phyloP scores from a whole-genome alignment of 2,888 invertebrate genomes.

The Apocheima hispidaria region DNA sequence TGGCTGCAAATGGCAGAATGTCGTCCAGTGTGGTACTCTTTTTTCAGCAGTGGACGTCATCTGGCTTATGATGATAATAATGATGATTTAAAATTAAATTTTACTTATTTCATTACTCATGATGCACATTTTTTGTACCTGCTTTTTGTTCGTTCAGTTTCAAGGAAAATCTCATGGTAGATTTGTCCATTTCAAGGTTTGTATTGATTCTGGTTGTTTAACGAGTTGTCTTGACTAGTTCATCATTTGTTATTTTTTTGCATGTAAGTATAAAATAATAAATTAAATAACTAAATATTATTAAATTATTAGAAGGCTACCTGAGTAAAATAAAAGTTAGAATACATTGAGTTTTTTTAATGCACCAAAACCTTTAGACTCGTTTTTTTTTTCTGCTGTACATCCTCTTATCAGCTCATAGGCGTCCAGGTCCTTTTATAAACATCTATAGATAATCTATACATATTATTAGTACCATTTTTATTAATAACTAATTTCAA shows the following conservation, averaged over 20 bases:
- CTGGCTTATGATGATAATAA: too few relatives aligned
- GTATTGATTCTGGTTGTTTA: neutral
- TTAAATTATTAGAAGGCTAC: neutral
- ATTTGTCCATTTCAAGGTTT: slow-evolving; percentile 2
- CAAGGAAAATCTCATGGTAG: slow-evolving; percentile 1
- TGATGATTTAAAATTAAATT: neutral
- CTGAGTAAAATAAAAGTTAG: slow-evolving; percentile 9
- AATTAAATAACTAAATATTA: neutral
- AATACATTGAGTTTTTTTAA: too few relatives aligned
- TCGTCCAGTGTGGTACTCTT: too few relatives aligned
- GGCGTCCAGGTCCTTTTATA: too few relatives aligned
- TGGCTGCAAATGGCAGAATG: too few relatives aligned
- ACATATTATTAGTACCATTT: neutral
- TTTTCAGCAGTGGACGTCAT: too few relatives aligned
- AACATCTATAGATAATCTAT: neutral
- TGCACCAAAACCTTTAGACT: too few relatives aligned
- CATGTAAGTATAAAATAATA: neutral
- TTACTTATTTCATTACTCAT: neutral
- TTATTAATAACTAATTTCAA: slow-evolving; percentile 4
- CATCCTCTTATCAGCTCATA: too few relatives aligned
- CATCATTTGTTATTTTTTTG: neutral
- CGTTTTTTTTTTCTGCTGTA: too few relatives aligned
- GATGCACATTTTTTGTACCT: neutral
- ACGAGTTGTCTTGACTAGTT: neutral
- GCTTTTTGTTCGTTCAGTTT: neutral